phyloP scores from a whole-genome alignment of 2,113 vertebrate species.

The Larimichthys crocea region DNA sequence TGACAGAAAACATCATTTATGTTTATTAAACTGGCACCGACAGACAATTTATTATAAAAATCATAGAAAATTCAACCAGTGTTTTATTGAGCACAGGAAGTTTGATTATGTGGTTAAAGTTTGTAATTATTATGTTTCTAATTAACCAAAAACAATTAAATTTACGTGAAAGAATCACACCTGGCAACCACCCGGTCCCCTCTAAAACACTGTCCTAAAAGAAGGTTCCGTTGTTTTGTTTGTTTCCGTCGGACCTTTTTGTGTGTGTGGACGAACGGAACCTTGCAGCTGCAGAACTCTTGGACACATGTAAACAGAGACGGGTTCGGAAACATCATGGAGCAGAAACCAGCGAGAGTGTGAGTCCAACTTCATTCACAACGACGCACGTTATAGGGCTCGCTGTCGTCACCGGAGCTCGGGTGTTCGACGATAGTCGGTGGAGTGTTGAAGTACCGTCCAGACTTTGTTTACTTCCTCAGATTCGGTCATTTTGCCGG shows the following conservation, averaged over 20 bases:
- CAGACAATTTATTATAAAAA: no score
- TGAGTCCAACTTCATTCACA: conserved; percentile 60
- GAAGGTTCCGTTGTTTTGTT: conserved; percentile 18
- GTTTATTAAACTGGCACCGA: not conserved
- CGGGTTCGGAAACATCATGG: conserved; percentile 68
- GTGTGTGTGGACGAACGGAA: conserved; percentile 32
- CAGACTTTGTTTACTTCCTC: no score
- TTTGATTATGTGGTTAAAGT: not conserved
- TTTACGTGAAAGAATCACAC: not conserved
- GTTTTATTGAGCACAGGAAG: not conserved
- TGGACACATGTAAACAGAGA: conserved; percentile 7
- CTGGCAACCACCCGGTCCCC: conserved; percentile 51
- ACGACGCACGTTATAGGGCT: no score
- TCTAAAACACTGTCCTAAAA: conserved; percentile 18
- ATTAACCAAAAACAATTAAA: not conserved
- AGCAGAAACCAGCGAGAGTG: conserved; percentile 78
- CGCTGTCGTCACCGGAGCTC: no score
- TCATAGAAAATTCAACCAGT: not conserved
- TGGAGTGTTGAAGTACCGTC: no score
- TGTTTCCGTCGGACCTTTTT: conserved; percentile 25
- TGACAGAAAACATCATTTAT: not conserved
- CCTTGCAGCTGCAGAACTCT: conserved; percentile 33
- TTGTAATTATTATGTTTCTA: not conserved
- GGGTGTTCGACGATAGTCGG: no score
- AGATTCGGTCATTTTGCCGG: no score